A percentile compares a stretch with the other conserved stretches of the same genome.
Evolutionary conservation across 2,888 invertebrate genomes (phyloP).

Genomic region (Nymphalis c-album): DNA sequence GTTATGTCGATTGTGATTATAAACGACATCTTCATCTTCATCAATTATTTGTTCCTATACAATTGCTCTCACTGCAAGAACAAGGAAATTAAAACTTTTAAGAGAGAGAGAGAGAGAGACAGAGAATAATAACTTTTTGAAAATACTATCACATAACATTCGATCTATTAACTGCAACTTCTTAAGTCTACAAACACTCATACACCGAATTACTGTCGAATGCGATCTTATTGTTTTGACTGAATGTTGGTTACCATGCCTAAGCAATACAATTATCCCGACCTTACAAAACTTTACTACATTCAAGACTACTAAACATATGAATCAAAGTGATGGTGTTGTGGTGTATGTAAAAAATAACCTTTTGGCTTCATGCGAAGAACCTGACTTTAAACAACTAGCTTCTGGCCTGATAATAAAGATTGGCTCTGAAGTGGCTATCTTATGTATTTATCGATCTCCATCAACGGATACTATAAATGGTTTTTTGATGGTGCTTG

Average conservation of each 20-base stretch:
- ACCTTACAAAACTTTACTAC: background rate
- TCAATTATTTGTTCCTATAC: too few species aligned
- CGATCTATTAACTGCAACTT: constrained; percentile 16
- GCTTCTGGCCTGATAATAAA: constrained; percentile 10
- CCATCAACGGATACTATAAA: background rate
- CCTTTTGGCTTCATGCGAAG: background rate
- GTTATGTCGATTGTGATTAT: too few species aligned
- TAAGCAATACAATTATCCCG: background rate
- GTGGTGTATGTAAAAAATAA: constrained; percentile 11
- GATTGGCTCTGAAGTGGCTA: background rate
- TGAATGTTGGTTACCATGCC: constrained; percentile 29
- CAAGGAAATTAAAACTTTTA: too few species aligned
- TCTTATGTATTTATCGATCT: constrained; percentile 14
- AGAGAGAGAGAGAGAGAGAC: too few species aligned
- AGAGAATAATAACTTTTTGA: too few species aligned
- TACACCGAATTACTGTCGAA: constrained; percentile 35
- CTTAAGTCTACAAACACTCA: constrained; percentile 27
- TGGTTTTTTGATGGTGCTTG: constrained; percentile 7
- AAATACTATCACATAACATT: constrained; percentile 7
- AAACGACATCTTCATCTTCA: too few species aligned
- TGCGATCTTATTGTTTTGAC: constrained; percentile 40
- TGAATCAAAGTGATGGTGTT: constrained; percentile 21
- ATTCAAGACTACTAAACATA: constrained; percentile 7
- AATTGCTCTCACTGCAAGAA: too few species aligned
- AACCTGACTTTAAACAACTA: background rate